These are phyloP conservation scores for Zoanthus solanderi DNA, from an alignment of 92 coral and sea anemone species.

Conservation along the genomic window DNA sequence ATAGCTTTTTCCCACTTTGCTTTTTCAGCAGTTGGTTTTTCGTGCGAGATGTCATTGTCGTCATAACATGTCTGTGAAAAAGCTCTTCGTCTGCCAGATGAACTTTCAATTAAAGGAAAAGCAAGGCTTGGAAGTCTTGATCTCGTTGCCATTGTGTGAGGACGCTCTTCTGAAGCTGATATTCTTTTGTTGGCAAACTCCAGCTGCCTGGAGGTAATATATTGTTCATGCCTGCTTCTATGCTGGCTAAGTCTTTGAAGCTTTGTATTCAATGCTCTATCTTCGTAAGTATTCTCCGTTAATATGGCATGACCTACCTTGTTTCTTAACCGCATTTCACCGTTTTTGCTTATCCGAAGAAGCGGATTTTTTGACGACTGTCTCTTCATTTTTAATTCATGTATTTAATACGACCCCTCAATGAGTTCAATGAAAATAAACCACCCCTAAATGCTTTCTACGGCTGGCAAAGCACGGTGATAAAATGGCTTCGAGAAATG, in stretches of 20 bases:
- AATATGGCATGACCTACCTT: conserved; percentile 89
- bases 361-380: conserved; percentile 40
- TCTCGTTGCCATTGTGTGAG: conserved; percentile 62
- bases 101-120: conserved; percentile 68
- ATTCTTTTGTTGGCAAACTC: conserved; percentile 85
- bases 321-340: conserved; percentile 90
- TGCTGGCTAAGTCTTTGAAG: conserved; percentile 69
- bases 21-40: conserved; percentile 14
- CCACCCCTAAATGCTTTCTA: not conserved
- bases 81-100: conserved; percentile 6
- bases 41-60: not conserved
- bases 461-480: not conserved
- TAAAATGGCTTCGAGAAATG: not conserved
- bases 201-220: conserved; percentile 84
- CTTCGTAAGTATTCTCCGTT: conserved; percentile 92
- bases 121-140: conserved; percentile 21
- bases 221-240: conserved; percentile 79
- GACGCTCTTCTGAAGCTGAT: conserved; percentile 83
- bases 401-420: not conserved
- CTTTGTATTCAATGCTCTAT: conserved; percentile 78
- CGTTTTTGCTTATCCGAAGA: conserved; percentile 88
- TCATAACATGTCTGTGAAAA: not conserved
- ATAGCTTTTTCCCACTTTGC: conserved; percentile 89
- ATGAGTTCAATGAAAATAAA: not conserved
- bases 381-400: conserved; percentile 7